Evolutionary conservation across 2,888 invertebrate species (phyloP).

Genomic region (Acanthosepion pharaonis): DNA sequence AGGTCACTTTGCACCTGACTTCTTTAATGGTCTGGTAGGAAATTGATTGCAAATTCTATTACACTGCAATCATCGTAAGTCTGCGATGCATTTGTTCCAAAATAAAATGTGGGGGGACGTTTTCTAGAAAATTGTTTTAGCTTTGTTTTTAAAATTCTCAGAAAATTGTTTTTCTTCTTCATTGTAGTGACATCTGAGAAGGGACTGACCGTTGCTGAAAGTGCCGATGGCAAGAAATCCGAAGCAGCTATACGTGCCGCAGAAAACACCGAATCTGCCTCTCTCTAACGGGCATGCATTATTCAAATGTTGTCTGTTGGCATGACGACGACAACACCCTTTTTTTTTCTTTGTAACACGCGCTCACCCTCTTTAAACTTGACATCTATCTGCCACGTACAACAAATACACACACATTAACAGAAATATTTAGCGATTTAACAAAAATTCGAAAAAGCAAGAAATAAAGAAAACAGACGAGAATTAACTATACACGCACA

Average conservation of each 20-base stretch:
- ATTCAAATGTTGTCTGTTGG: background rate
- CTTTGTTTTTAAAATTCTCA: background rate
- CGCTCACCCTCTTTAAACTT: background rate
- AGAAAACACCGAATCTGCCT: conserved; percentile 38
- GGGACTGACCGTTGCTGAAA: background rate
- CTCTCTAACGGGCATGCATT: conserved; percentile 35
- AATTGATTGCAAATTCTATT: no score
- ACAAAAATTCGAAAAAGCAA: background rate
- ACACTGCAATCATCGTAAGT: no score
- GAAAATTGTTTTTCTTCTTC: background rate
- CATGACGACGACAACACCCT: background rate
- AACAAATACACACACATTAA: background rate
- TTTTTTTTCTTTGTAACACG: background rate
- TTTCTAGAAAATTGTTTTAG: background rate
- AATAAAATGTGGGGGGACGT: no score
- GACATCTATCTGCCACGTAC: background rate
- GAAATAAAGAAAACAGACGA: background rate
- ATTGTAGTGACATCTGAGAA: conserved; percentile 38
- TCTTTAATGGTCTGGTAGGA: no score
- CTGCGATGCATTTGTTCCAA: no score
- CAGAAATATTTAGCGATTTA: background rate
- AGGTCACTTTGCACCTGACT: no score
- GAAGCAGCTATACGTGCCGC: background rate
- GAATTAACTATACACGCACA: background rate
- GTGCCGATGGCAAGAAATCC: conserved; percentile 11